Base-by-base conservation (phyloP, 2,888 invertebrate species). In the Coecobrya sp. region DNA sequence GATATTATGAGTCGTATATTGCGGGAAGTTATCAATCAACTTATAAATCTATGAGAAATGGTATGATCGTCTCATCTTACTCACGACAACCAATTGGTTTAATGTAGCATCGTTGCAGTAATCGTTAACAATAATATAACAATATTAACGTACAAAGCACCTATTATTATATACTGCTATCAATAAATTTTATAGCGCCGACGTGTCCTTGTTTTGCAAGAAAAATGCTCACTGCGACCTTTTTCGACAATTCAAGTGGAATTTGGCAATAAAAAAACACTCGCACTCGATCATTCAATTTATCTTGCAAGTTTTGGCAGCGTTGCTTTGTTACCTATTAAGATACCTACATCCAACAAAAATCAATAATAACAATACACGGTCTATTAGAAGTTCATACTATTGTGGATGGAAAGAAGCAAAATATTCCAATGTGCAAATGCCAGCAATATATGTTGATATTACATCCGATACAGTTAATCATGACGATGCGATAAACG, bases 181-280 rank as follows among this genome's bases (percentile, higher is more conserved):
- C 36, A 7, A 59, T 19, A 62, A 5, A 62, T 49, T 49, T 86
- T 49, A 86, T 70, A 22, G 36, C 52, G 49, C 30, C 36, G 49
- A 68, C 70, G 55, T 52, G 73, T n/a, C 86, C 86, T 86, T 86
- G 70, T 86, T 79, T 73, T 55, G 76, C 42, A 86, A 86, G 79
- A 91, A 70, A 88, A 89, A 82, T 89, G 82, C 13, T 49, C 45
- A 5, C n/a, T 82, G 42, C 36, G 89, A 89, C 89, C 89, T 89
- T 89, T 88, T 89, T 89, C 42, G 27, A 87, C 36, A 82, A n/a
- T 85, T 85, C 36, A 65, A 85, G 85, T 45, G 68, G 85, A 68
- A 85, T 85, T 85, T 85, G 52, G 85, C 68, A 85, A 85, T 68
- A 85, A 85, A 82, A 59, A 62, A 59, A 4, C 36, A 36, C 36